A percentile compares a stretch with the other conserved stretches of the same genome.
Evolutionary conservation across 2,113 vertebrate genomes (phyloP).

Genomic region (Gyps fulvus): DNA sequence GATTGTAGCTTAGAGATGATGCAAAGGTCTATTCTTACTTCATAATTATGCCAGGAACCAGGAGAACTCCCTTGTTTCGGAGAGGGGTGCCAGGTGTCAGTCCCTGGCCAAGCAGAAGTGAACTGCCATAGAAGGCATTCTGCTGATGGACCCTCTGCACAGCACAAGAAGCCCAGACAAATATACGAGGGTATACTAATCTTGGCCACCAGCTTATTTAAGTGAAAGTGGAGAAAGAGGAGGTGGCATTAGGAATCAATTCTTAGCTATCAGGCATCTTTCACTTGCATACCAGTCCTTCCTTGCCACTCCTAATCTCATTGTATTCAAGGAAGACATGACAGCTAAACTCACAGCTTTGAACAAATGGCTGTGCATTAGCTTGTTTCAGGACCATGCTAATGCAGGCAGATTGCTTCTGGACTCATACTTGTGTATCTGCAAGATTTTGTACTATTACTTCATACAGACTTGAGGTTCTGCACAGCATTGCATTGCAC

Average conservation of each 20-base stretch:
- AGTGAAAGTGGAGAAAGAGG: neutral
- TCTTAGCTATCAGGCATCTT: neutral
- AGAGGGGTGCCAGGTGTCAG: neutral
- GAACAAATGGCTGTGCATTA: neutral
- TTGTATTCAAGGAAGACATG: neutral
- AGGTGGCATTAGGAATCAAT: neutral
- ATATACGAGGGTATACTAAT: neutral
- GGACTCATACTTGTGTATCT: neutral
- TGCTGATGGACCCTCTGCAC: neutral
- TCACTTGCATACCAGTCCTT: neutral
- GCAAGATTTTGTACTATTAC: neutral
- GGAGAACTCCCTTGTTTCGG: neutral
- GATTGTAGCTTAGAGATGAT: neutral
- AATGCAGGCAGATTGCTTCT: neutral
- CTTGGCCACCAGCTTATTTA: neutral
- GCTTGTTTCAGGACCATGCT: neutral
- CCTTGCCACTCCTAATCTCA: neutral
- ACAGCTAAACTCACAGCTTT: neutral
- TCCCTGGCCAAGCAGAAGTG: neutral
- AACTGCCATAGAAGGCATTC: neutral
- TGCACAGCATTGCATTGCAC: neutral
- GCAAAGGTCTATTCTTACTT: neutral
- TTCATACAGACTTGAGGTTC: neutral
- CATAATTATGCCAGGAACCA: neutral
- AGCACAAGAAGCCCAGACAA: neutral